phyloP scores from a whole-genome alignment of 2,113 vertebrate species.

The Columba livia region DNA sequence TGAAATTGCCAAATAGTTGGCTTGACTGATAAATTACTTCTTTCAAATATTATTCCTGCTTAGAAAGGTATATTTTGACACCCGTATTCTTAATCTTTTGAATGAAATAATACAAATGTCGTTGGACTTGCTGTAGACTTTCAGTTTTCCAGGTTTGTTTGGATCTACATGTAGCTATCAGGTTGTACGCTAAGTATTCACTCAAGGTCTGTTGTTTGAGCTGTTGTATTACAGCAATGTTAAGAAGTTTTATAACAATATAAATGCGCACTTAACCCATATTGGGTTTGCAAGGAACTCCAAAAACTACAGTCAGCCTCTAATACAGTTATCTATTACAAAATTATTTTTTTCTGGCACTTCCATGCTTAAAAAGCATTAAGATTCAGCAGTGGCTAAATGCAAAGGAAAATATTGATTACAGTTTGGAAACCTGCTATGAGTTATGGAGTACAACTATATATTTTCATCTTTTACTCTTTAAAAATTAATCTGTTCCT shows the following conservation, averaged over 20 bases:
- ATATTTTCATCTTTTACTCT: conserved; percentile 42
- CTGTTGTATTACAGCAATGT: neutral
- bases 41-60: neutral
- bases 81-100: neutral
- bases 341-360: neutral
- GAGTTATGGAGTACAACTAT: neutral
- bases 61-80: neutral
- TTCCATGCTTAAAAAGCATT: neutral
- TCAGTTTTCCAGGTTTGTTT: neutral
- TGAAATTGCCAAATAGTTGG: neutral
- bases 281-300: neutral
- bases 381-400: conserved; percentile 12
- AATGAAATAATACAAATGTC: neutral
- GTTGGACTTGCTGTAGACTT: neutral
- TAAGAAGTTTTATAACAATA: neutral
- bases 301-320: neutral
- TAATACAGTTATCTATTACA: neutral
- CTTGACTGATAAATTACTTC: neutral
- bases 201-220: neutral
- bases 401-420: conserved; percentile 37
- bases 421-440: neutral
- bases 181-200: neutral
- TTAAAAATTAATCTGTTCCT: conserved; percentile 49
- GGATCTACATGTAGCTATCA: neutral
- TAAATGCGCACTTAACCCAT: neutral